Evolutionary conservation across 2,797 vertebrate genomes (phyloP).

Genomic region (Sphenodon punctatus): DNA sequence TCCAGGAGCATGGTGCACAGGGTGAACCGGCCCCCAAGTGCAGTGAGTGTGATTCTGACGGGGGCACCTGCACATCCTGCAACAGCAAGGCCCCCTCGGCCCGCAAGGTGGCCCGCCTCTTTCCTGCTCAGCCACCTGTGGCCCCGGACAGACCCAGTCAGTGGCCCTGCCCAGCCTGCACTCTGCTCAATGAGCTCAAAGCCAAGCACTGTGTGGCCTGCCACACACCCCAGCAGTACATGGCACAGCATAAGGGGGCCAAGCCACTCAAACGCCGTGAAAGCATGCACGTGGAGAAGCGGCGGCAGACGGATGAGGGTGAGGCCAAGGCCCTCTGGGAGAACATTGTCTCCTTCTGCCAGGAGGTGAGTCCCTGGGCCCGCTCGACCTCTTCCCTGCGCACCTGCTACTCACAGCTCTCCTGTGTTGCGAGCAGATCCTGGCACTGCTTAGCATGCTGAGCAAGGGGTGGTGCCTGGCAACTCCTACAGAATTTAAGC

Average conservation of each 20-base stretch:
- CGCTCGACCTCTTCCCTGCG: not conserved
- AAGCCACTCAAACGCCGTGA: conserved; percentile 89
- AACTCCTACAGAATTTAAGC: too few relatives aligned
- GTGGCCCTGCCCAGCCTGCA: conserved; percentile 96
- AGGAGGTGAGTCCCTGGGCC: conserved; percentile 83
- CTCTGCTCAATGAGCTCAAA: conserved; percentile 87
- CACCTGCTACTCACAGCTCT: too few relatives aligned
- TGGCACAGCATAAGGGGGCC: conserved; percentile 82
- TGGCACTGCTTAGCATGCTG: too few relatives aligned
- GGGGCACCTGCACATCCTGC: conserved; percentile 48
- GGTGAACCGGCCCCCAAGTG: conserved; percentile 71
- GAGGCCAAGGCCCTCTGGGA: conserved; percentile 98
- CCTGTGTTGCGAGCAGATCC: too few relatives aligned
- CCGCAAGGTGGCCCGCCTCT: conserved; percentile 78
- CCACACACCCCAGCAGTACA: conserved; percentile 92
- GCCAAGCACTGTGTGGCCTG: conserved; percentile 92
- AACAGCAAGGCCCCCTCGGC: conserved; percentile 58
- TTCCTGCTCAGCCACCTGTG: conserved; percentile 59
- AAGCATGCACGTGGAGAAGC: conserved; percentile 94
- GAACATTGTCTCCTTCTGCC: conserved; percentile 95
- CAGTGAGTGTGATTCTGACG: conserved; percentile 74
- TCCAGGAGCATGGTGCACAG: conserved; percentile 80
- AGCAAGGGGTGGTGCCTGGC: rapidly evolving
- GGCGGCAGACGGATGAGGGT: conserved; percentile 91
- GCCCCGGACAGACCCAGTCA: conserved; percentile 77